Evolutionary conservation across 2,888 invertebrate species (phyloP), one percentile per base, ranked within the genome.

Genomic region (Folsomia candida): DNA sequence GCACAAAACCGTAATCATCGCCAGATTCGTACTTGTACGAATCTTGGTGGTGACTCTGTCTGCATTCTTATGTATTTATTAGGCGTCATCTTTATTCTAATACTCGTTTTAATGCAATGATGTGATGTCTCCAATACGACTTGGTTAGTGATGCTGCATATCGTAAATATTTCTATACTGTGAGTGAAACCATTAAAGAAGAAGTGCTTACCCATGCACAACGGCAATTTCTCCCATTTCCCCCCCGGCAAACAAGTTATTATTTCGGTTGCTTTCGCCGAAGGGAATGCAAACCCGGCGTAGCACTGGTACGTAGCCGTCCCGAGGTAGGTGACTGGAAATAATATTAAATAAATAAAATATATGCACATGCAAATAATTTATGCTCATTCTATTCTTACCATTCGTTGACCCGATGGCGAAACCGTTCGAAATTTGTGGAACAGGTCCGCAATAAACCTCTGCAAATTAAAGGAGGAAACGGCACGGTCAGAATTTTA

Each of bases 401-500:
- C n/a, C 97, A 83, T 97, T 97, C 2, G 94, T 91, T 0, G 97
- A 94, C 62, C 93, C 94, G 82, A 94, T 94, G 1, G 96, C 96
- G 84, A 96, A 97, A 62, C 97, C 97, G 83, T 97, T 97, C 82
- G 95, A 94, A 76, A 97, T 97, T 87, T 97, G 97, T 68, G 97
- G 97, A 62, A 97, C 97, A 26, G 97, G 96, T 68, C 96, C 96
- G 83, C 97, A 97, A 83, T 97, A 97, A 25, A 94, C 94, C 87
- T 89, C 90, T 89, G 85, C 57, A 47, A 47, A 9, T 11, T 18
- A 47, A 47, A 47, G 9, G 18, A 9, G 47, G 9, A 11, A 18
- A 11, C 9, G 47, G 18, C 47, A 47, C 9, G 9, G n/a, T n/a
- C n/a, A n/a, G n/a, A n/a, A n/a, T n/a, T n/a, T n/a, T n/a, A n/a